Base-by-base conservation (phyloP, 2,888 invertebrate genomes). In the Xestia sexstrigata region DNA sequence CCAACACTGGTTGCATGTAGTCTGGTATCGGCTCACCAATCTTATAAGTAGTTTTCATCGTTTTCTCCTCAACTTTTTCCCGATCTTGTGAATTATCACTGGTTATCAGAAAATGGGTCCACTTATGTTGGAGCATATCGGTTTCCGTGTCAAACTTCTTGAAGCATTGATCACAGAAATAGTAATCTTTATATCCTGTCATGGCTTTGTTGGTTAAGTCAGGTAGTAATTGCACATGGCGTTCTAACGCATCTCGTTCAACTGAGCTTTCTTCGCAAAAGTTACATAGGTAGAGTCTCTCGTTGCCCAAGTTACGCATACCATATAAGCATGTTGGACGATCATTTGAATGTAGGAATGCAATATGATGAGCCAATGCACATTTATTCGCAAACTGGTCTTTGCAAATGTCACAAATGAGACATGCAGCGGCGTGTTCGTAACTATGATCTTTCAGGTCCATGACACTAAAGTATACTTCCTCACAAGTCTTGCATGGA, bases 401-500 rank as follows among this genome's bases (percentile, higher is more conserved):
- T 85, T 95, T 96, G 71, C 96, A 96, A 23, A 95, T 88, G 49
- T 96, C 95, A 70, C 96, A 96, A 0, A 96, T 89, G 5, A 88
- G 93, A 68, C 89, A 90, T 0, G 83, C 82, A 42, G 86, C 83
- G 0, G 89, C 70, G 69, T 96, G 96, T 11, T 93, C 93, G 0
- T 93, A 95, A 42, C 91, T 94, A 80, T 96, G 96, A 30, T 96
- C 96, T 89, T 95, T 95, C 4, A 96, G 82, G 73, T 94, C 94
- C 94, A 95, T 94, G n/a, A 93, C 91, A 47, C 86, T 92, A 74
- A 93, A 96, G 76, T 93, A 95, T 0, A 87, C 78, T 23, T 89
- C 85, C 0, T 91, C 55, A 70, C 96, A 96, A 0, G 88, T 93
- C 71, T 92, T 93, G 80, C 96, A 96, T 75, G 91, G 90, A 42